These are phyloP conservation scores for Pomacea maculata DNA, from an alignment of 1,140 invertebrate genomes.

Conservation along the genomic window DNA sequence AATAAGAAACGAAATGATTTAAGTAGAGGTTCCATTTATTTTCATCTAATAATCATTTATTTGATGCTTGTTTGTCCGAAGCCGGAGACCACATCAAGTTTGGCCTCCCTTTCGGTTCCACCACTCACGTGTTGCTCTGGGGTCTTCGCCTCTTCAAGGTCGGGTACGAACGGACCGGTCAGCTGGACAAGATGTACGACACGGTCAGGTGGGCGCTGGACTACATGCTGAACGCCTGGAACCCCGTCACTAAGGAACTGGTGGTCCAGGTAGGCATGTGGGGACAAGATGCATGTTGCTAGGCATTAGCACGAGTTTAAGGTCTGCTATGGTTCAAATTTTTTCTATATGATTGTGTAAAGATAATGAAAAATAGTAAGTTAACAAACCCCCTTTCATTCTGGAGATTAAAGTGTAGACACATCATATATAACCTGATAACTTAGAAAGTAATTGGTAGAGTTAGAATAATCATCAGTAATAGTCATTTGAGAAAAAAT, in stretches of 20 bases:
- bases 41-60: too few relatives aligned
- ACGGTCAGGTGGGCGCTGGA: conserved; percentile 70
- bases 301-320: too few relatives aligned
- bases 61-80: conserved; percentile 44
- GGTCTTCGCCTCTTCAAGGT: conserved; percentile 67
- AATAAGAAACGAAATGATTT: too few relatives aligned
- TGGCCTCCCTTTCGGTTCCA: conserved; percentile 73
- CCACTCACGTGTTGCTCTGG: conserved; percentile 72
- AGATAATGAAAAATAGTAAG: too few relatives aligned
- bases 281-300: too few relatives aligned
- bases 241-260: conserved; percentile 25
- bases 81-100: conserved; percentile 76
- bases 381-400: too few relatives aligned
- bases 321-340: too few relatives aligned
- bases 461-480: background rate
- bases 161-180: conserved; percentile 66
- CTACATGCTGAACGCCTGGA: conserved; percentile 71
- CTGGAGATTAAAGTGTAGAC: background rate
- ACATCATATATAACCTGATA: background rate
- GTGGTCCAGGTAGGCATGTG: conserved; percentile 33
- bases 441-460: background rate
- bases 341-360: too few relatives aligned
- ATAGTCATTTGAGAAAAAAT: background rate
- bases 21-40: too few relatives aligned
- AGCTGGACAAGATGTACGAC: conserved; percentile 65